phyloP scores from a whole-genome alignment of 2,888 invertebrate genomes.

The Clitarchus hookeri region DNA sequence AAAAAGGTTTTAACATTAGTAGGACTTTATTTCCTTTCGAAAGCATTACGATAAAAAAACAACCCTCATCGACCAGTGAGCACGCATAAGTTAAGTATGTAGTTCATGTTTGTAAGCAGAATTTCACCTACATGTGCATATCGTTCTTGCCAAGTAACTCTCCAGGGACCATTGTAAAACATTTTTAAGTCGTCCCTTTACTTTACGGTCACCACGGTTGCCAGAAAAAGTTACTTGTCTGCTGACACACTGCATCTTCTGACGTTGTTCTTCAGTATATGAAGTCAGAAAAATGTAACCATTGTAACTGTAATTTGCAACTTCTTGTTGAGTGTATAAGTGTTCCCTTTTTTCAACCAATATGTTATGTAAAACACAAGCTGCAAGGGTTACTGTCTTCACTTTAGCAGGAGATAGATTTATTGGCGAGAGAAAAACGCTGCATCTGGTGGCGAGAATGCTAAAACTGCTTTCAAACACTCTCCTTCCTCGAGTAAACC shows the following conservation, averaged over 20 bases:
- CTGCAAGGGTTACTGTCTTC: constrained; percentile 29
- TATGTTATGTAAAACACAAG: constrained; percentile 37
- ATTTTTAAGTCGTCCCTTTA: background rate
- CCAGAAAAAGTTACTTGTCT: background rate
- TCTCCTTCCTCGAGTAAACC: constrained; percentile 38
- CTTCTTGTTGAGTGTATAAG: background rate
- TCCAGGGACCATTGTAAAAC: background rate
- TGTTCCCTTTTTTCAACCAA: constrained; percentile 25
- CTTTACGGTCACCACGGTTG: background rate
- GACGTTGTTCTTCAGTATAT: background rate
- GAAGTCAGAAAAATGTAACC: constrained; percentile 17
- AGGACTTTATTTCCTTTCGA: no score
- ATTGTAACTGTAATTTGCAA: background rate
- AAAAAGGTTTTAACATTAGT: no score
- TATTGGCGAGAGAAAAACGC: constrained; percentile 41
- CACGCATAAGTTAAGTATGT: background rate
- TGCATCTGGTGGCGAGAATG: constrained; percentile 41
- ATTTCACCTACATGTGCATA: no score
- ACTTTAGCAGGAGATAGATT: constrained; percentile 37
- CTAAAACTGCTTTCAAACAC: constrained; percentile 39
- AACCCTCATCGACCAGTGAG: background rate
- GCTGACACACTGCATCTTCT: background rate
- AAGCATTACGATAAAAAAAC: background rate
- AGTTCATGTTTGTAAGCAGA: background rate
- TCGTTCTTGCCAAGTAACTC: background rate